These are phyloP conservation scores for Xylocopa sonorina DNA, from an alignment of 1,140 invertebrate species.

Conservation along the genomic window DNA sequence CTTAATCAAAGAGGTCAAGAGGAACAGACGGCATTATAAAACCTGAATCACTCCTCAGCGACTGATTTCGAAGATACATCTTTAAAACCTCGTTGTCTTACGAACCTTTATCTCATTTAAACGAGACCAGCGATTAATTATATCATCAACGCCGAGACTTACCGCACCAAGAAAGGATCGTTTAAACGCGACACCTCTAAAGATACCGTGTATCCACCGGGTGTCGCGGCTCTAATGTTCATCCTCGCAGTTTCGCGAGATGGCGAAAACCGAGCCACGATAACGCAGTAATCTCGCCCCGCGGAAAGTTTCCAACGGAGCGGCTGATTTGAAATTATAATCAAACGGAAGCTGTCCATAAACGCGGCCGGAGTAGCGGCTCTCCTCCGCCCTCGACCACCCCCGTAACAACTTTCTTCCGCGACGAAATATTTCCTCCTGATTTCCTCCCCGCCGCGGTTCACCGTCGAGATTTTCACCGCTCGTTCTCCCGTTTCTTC, in stretches of 20 bases:
- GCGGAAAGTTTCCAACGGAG: not conserved
- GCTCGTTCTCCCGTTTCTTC: too few species aligned
- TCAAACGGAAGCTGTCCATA: conserved; percentile 20
- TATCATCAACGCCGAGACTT: not conserved
- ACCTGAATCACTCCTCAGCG: not conserved
- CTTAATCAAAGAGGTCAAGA: conserved; percentile 32
- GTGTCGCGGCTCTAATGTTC: not conserved
- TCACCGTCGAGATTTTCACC: not conserved
- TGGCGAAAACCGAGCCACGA: not conserved
- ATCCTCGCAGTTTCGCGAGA: conserved; percentile 19
- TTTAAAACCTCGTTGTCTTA: too few species aligned
- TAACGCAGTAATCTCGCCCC: conserved; percentile 19
- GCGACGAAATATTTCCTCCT: conserved; percentile 45
- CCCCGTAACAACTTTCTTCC: not conserved
- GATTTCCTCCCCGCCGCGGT: not conserved
- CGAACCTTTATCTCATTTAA: too few species aligned
- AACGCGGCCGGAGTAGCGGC: conserved; percentile 21
- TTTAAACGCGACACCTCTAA: not conserved
- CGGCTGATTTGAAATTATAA: conserved; percentile 46
- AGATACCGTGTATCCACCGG: not conserved
- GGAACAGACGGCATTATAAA: too few species aligned
- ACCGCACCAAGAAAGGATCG: not conserved
- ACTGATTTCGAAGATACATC: conserved; percentile 2
- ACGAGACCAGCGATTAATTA: too few species aligned
- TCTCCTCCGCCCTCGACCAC: too few species aligned